phyloP scores from a whole-genome alignment of 2,113 vertebrate species.

The Callospermophilus lateralis region DNA sequence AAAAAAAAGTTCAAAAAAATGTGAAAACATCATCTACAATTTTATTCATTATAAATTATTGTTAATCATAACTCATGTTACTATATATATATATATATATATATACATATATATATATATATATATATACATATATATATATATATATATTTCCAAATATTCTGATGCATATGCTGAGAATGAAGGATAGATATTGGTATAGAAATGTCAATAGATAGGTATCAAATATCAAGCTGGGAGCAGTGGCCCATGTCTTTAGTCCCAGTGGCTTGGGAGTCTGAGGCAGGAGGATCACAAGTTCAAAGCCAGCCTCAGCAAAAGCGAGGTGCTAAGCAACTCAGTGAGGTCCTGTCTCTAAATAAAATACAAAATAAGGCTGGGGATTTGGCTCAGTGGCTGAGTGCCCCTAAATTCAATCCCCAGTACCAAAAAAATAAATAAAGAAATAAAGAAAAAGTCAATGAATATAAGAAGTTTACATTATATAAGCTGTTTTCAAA shows the following conservation, averaged over 20 bases:
- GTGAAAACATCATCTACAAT: neutral
- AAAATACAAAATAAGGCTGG: too few relatives aligned
- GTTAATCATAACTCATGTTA: neutral
- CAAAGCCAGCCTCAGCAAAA: too few relatives aligned
- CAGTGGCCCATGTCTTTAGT: too few relatives aligned
- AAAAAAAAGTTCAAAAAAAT: neutral
- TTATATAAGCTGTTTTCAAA: neutral
- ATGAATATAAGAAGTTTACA: neutral
- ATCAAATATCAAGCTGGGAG: neutral
- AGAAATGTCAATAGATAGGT: neutral
- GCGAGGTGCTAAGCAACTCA: too few relatives aligned
- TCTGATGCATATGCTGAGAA: neutral
- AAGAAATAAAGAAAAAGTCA: neutral
- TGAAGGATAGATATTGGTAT: neutral
- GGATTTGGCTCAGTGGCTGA: too few relatives aligned
- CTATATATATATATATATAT: neutral
- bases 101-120: too few relatives aligned
- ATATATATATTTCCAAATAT: neutral
- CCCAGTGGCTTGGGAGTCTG: too few relatives aligned
- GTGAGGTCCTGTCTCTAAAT: too few relatives aligned
- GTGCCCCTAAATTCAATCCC: too few relatives aligned
- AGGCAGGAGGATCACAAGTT: too few relatives aligned
- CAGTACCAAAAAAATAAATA: too few relatives aligned
- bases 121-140: too few relatives aligned
- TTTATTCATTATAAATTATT: neutral